phyloP scores from a whole-genome alignment of 1,140 invertebrate species.

The Acyrthosiphon pisum region DNA sequence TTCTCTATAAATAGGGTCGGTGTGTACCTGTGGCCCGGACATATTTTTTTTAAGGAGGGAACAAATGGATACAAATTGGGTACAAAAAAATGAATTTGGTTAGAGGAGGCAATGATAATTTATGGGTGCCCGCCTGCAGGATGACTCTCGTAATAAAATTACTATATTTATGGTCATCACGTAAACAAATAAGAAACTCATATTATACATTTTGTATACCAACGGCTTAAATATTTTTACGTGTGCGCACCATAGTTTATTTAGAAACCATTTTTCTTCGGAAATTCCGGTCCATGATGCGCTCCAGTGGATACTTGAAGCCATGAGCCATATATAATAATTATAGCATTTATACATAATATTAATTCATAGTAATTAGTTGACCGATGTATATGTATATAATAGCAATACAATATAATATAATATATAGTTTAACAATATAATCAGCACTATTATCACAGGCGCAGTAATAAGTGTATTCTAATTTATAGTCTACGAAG shows the following conservation, averaged over 20 bases:
- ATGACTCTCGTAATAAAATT: too few species aligned
- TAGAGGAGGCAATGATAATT: too few species aligned
- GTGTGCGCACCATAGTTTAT: too few species aligned
- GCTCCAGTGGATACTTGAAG: neutral
- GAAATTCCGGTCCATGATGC: neutral
- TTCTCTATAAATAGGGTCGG: neutral
- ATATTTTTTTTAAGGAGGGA: too few species aligned
- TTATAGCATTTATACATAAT: neutral
- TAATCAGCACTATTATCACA: neutral
- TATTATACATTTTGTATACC: neutral
- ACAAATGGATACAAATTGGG: too few species aligned
- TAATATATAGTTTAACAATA: too few species aligned
- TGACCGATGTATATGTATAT: neutral
- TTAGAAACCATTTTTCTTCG: neutral
- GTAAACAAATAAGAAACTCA: neutral
- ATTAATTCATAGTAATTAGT: neutral
- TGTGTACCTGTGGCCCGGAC: neutral
- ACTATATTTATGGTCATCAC: neutral
- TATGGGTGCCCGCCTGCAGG: too few species aligned
- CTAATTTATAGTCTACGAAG: neutral
- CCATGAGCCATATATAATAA: neutral
- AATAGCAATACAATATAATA: neutral
- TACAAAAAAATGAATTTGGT: too few species aligned
- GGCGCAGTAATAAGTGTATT: neutral
- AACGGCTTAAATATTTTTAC: too few species aligned